Conservation (phyloP, 1,140 invertebrate species). For the Drosophila ambigua region DNA sequence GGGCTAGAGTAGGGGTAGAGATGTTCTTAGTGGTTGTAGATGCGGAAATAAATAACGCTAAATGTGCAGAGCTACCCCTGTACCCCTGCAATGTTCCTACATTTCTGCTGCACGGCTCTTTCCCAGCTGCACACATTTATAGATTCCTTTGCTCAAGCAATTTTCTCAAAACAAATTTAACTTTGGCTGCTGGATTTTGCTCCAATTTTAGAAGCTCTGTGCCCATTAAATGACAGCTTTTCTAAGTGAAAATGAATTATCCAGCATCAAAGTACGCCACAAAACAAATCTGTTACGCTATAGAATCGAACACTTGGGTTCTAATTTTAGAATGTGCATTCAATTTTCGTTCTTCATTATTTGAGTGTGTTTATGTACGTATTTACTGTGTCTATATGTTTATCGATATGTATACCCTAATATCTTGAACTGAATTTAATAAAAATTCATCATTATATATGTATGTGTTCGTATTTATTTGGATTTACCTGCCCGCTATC, state of each 20-base stretch:
- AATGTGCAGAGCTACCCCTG: no score
- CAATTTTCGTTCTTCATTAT: slow-evolving; percentile 31
- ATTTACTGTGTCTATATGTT: background rate
- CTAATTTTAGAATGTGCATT: slow-evolving; percentile 37
- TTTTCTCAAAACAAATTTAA: slow-evolving; percentile 31
- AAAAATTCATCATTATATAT: no score
- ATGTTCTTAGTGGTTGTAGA: no score
- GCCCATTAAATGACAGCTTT: slow-evolving; percentile 41
- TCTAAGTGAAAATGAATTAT: slow-evolving; percentile 53
- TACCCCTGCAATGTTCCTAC: no score
- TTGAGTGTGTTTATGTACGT: slow-evolving; percentile 12
- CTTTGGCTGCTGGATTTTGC: slow-evolving; percentile 26
- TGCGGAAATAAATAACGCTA: no score
- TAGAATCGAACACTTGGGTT: slow-evolving; percentile 35
- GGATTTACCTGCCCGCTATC: background rate
- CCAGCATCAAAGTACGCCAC: slow-evolving; percentile 38
- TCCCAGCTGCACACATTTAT: no score
- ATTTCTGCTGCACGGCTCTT: no score
- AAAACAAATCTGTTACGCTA: slow-evolving; percentile 37
- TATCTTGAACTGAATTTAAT: background rate
- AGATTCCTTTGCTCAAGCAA: background rate
- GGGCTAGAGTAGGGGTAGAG: no score
- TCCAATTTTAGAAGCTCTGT: slow-evolving; percentile 17
- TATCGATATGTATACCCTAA: background rate
- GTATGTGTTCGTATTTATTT: background rate